Percentiles rank a stretch among this genome's conserved stretches.
Conservation (phyloP, 2,797 vertebrate genomes). For the Limnodromus scolopaceus region DNA sequence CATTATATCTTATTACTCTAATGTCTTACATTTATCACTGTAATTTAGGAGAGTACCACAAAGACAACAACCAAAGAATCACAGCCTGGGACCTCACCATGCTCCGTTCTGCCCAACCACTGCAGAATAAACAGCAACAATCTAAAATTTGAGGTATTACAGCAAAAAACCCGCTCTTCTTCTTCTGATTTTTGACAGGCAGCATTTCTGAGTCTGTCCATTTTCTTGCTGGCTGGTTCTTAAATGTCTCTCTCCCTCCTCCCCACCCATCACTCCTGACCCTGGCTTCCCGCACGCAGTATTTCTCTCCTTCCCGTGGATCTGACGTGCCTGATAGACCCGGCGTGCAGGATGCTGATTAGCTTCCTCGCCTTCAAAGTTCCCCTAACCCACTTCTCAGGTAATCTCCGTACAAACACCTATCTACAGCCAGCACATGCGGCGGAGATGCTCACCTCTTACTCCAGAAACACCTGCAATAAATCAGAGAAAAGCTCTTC, state of each 20-base stretch:
- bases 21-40: not conserved
- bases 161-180: conserved; percentile 1
- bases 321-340: conserved; percentile 18
- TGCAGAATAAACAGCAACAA: not conserved
- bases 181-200: conserved; percentile 36
- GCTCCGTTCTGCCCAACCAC: not conserved
- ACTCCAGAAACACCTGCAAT: not conserved
- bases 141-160: not conserved
- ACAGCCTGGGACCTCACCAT: not conserved
- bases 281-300: not conserved
- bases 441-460: not conserved
- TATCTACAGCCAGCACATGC: conserved; percentile 26
- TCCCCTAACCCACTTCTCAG: conserved; percentile 1
- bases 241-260: not conserved
- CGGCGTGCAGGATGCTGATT: conserved; percentile 1
- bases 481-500: conserved; percentile 27
- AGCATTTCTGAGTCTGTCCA: not conserved
- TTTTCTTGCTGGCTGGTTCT: conserved; percentile 19
- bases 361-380: not conserved
- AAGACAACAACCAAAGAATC: not conserved
- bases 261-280: not conserved
- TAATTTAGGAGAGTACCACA: not conserved
- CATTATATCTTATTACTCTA: not conserved
- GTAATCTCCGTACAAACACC: not conserved
- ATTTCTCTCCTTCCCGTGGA: conserved; percentile 8